Percentiles rank a stretch among this genome's conserved stretches.
These are phyloP conservation scores for Anser cygnoides DNA, from an alignment of 2,113 vertebrate species.

Conservation along the genomic window DNA sequence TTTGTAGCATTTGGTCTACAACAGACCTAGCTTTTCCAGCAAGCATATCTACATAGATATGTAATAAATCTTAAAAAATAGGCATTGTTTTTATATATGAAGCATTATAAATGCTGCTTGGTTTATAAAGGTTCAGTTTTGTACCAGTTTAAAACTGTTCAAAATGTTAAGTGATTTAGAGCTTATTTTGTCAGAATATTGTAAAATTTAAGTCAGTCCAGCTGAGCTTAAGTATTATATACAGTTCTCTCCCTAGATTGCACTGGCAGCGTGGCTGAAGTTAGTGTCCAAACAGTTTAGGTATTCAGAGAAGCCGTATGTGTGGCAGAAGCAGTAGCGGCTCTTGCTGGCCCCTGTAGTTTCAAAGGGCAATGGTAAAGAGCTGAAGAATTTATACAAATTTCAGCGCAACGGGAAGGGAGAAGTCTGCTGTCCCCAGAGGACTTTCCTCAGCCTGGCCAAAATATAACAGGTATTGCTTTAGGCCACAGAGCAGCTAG, in stretches of 20 bases:
- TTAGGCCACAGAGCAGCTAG: background rate
- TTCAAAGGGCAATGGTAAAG: background rate
- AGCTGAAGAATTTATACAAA: background rate
- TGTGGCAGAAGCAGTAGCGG: background rate
- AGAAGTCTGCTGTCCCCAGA: background rate
- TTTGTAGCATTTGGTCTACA: conserved; percentile 67
- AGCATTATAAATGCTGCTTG: conserved; percentile 63
- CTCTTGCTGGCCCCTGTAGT: background rate
- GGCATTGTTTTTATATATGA: conserved; percentile 42
- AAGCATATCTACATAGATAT: conserved; percentile 64
- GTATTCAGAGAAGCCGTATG: background rate
- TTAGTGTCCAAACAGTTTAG: background rate
- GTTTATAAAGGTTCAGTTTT: conserved; percentile 53
- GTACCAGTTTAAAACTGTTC: conserved; percentile 56
- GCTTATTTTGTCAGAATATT: conserved; percentile 1
- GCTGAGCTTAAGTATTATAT: conserved; percentile 43
- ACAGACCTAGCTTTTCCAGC: conserved; percentile 66
- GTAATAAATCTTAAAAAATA: conserved; percentile 65
- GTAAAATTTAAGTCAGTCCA: conserved; percentile 53
- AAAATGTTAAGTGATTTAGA: conserved; percentile 5
- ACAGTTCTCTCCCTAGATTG: background rate
- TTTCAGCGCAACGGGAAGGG: background rate
- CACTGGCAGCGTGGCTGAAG: background rate
- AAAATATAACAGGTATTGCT: background rate
- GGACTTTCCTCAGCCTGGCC: conserved; percentile 27